Base-by-base conservation (phyloP, 1,140 invertebrate species). In the Drosophila takahashii region DNA sequence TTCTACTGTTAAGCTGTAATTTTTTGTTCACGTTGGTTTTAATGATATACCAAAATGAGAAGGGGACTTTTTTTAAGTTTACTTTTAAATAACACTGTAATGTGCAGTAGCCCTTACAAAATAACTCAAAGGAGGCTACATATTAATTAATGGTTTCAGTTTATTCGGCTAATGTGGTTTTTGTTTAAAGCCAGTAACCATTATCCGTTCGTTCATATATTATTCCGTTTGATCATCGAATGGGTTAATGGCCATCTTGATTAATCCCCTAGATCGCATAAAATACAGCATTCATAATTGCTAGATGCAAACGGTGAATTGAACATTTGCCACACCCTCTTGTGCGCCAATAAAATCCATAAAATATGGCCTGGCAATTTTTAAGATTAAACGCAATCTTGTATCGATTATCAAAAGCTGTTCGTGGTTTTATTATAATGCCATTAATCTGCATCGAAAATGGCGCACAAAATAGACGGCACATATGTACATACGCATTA, bases 381-480 rank as follows among this genome's bases (percentile, higher is more conserved):
- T 7, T 10, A 39, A 70, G 64, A 69, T 56, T 69, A 69, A 70
- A 56, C 50, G 26, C 27, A 26, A 53, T 47, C 64, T 70, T 70
- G 64, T 69, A 70, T 57, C 64, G 66, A 69, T 70, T 57, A 69
- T 70, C 50, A 34, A 15, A 15, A 13, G 37, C 47, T 29, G 10
- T 41, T 39, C 36, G 16, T 29, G 34, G 34, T 67, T 70, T 70
- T 41, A 69, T 70, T 56, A 70, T 39, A 70, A 69, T 47, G 64
- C 41, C 50, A 70, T 70, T 70, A 70, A 70, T 70, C n/a, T 53
- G 48, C 15, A 15, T 58, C 36, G 18, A 50, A 67, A 62, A 64
- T 47, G 42, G 56, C 13, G 27, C 58, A 41, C 59, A 29, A 22
- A 26, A 65, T 32, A 45, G 66, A 37, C 44, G 32, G 42, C 36